Base-by-base conservation (phyloP, 2,113 vertebrate genomes). In the Mixornis gularis region DNA sequence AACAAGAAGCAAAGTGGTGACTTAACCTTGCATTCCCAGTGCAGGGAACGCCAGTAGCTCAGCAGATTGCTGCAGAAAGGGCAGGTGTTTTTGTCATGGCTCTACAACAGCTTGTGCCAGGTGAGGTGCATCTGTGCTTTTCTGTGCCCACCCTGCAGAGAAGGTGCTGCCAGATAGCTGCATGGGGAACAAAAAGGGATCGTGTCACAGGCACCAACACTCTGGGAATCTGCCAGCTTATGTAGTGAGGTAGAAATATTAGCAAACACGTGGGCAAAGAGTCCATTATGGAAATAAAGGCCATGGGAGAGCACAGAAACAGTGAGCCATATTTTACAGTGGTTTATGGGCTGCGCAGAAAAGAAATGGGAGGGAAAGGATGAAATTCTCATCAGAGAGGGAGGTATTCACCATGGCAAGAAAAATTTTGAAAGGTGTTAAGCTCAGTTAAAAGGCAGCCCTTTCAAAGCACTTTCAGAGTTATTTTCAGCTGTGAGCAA, bases 401-500 rank as follows among this genome's bases (percentile, higher is more conserved):
- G 36, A 84, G 62, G 79, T 86, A 30, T 20, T 87, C 62, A 36
- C 44, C 32, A 12, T 24, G 18, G 44, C 65, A 78, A 88, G 91
- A 94, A 65, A 43, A 17, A 48, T 88, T 81, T 81, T 69, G 83
- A 43, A 90, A 68, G 69, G 83, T 93, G 77, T 90, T 96, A 85
- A 84, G 88, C 83, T 96, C 92, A 71, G 77, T 93, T 83, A 90
- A 94, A 96, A 88, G 79, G 44, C 72, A 94, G 69, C 62, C 79
- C 83, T 94, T 94, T 71, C 6, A 29, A 74, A 95, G 83, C 79
- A 88, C 80, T 93, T 90, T 81, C 56, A 71, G 68, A 69, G 77
- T 92, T 92, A 94, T 90, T 96, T 95, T 94, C 92, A 92, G 88
- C 90, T 89, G 80, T 5, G 24, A 95, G 90, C 69, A 88, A 96